Evolutionary conservation across 2,888 invertebrate species (phyloP), one percentile per base, ranked within the genome.

Genomic region (Cabera pusaria): DNA sequence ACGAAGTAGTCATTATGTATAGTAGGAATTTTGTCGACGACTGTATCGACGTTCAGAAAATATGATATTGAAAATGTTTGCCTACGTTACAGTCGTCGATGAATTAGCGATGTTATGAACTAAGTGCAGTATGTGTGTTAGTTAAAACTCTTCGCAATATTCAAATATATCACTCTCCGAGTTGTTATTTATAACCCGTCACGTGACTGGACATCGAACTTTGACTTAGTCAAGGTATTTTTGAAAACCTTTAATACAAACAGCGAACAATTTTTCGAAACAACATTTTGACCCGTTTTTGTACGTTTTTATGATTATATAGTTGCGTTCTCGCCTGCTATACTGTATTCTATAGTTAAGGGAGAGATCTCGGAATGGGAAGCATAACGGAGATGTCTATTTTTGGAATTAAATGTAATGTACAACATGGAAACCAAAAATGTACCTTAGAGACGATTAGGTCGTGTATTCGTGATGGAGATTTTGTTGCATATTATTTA

Each of bases 401-500:
- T 80, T 79, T 81, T 77, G 72, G 74, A n/a, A 80, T 59, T 55
- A 69, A 65, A 68, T 75, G 70, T 81, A 70, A n/a, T 60, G 61
- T 67, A 73, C 75, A 73, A 76, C 67, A 70, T 70, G 68, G 59
- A 76, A 81, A 82, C 84, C 83, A 84, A 84, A 84, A 61, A 57
- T 56, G 52, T 52, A 41, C 31, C 37, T 45, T 49, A 46, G 46
- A 41, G 46, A 49, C 72, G 64, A 69, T 74, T 70, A 64, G n/a
- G n/a, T n/a, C 61, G 69, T 67, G 56, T 71, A 67, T 70, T 69
- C 73, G 67, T 71, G 68, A n/a, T n/a, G n/a, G n/a, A 71, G 71
- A 60, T 61, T 56, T 52, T 44, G n/a, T n/a, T n/a, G n/a, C n/a
- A n/a, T n/a, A n/a, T n/a, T n/a, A n/a, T 28, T 41, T 27, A 8